Evolutionary conservation across 2,113 vertebrate genomes (phyloP).

Genomic region (Carollia perspicillata): DNA sequence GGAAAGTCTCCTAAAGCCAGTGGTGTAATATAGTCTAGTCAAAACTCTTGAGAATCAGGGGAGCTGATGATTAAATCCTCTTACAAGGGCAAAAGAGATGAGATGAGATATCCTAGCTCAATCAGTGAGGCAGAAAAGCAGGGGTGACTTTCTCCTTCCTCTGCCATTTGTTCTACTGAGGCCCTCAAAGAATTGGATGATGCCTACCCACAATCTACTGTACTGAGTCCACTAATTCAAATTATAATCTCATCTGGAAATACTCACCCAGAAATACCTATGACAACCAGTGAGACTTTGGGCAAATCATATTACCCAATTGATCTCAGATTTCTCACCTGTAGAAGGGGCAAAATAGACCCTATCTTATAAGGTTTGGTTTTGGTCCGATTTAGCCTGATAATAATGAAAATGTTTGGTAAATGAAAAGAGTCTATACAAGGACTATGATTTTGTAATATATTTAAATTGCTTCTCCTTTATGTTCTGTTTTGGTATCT

Average conservation of each 20-base stretch:
- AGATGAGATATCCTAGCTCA: not conserved
- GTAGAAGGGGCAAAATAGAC: not conserved
- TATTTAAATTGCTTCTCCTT: conserved; percentile 39
- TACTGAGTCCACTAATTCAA: not conserved
- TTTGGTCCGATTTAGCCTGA: not conserved
- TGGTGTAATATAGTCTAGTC: not conserved
- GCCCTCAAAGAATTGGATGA: not conserved
- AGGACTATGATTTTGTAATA: conserved; percentile 29
- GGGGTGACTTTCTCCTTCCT: not conserved
- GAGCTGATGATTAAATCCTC: not conserved
- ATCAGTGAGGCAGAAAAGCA: not conserved
- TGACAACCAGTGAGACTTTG: not conserved
- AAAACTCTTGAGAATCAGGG: not conserved
- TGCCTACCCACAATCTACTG: not conserved
- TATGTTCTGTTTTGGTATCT: conserved; percentile 38
- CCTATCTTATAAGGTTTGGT: not conserved
- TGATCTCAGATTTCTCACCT: not conserved
- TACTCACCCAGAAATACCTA: not conserved
- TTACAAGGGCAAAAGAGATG: not conserved
- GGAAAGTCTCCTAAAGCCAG: not conserved
- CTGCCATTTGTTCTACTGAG: not conserved
- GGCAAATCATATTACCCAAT: not conserved
- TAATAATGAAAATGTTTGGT: conserved; percentile 19
- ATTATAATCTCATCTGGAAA: not conserved
- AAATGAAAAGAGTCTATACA: conserved; percentile 37